Evolutionary conservation across 2,888 invertebrate species (phyloP).

Genomic region (Aleiodes testaceus): DNA sequence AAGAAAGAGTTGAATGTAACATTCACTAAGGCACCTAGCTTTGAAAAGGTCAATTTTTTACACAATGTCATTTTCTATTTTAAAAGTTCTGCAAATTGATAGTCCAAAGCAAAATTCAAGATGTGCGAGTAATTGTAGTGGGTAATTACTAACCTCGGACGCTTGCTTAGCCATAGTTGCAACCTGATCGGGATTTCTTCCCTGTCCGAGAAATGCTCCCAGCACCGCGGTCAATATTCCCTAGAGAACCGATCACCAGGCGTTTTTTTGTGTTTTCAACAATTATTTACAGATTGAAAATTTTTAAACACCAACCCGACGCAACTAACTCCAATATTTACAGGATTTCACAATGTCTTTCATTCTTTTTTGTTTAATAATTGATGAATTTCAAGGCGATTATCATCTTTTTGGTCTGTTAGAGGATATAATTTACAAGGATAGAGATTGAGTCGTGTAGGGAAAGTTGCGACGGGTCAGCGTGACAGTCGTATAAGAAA

Average conservation of each 20-base stretch:
- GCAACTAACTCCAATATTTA: constrained; percentile 33
- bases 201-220: constrained; percentile 88
- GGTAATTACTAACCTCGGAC: constrained; percentile 86
- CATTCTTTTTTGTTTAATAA: background rate
- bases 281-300: constrained; percentile 59
- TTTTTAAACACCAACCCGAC: constrained; percentile 35
- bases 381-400: constrained; percentile 5
- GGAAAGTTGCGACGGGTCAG: constrained; percentile 35
- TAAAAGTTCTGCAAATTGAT: constrained; percentile 13
- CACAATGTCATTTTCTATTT: constrained; percentile 32
- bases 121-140: constrained; percentile 1
- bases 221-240: constrained; percentile 94
- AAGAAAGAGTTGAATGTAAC: constrained; percentile 37
- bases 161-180: constrained; percentile 96
- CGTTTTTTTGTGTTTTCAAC: constrained; percentile 44
- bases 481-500: constrained; percentile 22
- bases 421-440: constrained; percentile 30
- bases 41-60: constrained; percentile 39
- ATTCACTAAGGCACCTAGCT: background rate
- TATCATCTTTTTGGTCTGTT: constrained; percentile 4
- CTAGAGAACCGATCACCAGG: constrained; percentile 77
- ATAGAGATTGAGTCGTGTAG: constrained; percentile 9
- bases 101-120: constrained; percentile 23
- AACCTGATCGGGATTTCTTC: constrained; percentile 93
- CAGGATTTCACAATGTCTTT: background rate